Percentiles rank a stretch among this genome's conserved stretches.
phyloP scores from a whole-genome alignment of 2,797 vertebrate genomes.

The Natrix natrix region DNA sequence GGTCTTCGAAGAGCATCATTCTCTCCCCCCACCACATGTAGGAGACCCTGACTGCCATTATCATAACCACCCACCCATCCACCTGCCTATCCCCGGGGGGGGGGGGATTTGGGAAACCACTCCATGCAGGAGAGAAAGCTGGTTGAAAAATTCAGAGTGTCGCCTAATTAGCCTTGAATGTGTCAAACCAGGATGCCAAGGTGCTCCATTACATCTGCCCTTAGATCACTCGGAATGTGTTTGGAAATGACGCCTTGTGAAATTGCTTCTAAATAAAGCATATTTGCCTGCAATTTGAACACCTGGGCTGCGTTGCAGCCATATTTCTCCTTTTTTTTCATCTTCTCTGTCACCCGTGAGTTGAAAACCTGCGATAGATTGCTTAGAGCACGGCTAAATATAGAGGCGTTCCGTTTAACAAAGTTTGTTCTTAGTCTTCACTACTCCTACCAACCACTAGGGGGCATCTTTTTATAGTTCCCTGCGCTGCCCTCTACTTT shows the following conservation, averaged over 20 bases:
- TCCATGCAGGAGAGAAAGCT: neutral
- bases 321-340: too few species aligned
- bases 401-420: neutral
- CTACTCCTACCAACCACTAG: neutral
- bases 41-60: neutral
- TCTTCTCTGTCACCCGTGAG: too few species aligned
- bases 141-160: neutral
- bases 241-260: accelerated
- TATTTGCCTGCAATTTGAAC: neutral
- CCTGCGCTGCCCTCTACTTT: neutral
- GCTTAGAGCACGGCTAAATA: neutral
- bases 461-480: neutral
- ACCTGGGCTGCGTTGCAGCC: neutral
- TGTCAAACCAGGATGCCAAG: neutral
- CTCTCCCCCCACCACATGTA: accelerated
- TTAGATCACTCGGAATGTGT: neutral
- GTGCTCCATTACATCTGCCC: neutral
- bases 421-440: neutral
- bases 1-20: neutral
- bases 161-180: neutral
- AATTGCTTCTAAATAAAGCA: neutral
- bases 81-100: neutral
- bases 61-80: neutral
- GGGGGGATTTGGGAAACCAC: too few species aligned
- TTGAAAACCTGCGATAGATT: neutral